Evolutionary conservation across 2,888 invertebrate species (phyloP), one percentile per base, ranked within the genome.

Genomic region (Diloba caeruleocephala): DNA sequence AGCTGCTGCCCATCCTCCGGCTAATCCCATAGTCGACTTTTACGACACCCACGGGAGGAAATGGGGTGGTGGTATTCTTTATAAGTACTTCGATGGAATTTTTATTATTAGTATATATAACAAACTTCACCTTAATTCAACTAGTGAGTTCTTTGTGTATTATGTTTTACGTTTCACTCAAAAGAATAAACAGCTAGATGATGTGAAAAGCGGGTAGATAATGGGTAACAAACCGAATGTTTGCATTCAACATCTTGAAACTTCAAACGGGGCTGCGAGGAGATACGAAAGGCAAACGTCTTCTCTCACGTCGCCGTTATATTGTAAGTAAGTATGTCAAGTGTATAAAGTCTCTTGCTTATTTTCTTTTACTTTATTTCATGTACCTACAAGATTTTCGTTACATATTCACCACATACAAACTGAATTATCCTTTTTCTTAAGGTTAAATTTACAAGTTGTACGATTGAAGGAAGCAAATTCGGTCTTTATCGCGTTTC

Each of bases 281-380:
- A 19, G 19, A 21, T 6, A 31, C 8, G 33, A 13, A 59, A 34
- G 25, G 10, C 41, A 33, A 37, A 49, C 37, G 33, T 28, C 10
- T 38, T 23, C 32, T 41, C 19, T 33, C 13, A 31, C 26, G 23
- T n/a, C 3, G 15, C 29, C 38, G 28, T 43, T 58, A 36, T 44
- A 50, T 49, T 28, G 12, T 50, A 59, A 50, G 13, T 43, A 39
- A 50, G 13, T 43, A 39, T 41, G 34, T 41, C 39, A 39, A 59
- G 39, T 28, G 29, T 42, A 13, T 17, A 1, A 9, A 1, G 2
- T 7, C 25, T 4, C n/a, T 38, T 31, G 38, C 12, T 42, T 32
- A 37, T 33, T 57, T 48, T 28, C 12, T 34, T 17, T n/a, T 17
- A 34, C n/a, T 41, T n/a, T 15, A n/a, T 36, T 13, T 23, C 38